phyloP scores from a whole-genome alignment of 2,888 invertebrate species.

The Conus canariensis region DNA sequence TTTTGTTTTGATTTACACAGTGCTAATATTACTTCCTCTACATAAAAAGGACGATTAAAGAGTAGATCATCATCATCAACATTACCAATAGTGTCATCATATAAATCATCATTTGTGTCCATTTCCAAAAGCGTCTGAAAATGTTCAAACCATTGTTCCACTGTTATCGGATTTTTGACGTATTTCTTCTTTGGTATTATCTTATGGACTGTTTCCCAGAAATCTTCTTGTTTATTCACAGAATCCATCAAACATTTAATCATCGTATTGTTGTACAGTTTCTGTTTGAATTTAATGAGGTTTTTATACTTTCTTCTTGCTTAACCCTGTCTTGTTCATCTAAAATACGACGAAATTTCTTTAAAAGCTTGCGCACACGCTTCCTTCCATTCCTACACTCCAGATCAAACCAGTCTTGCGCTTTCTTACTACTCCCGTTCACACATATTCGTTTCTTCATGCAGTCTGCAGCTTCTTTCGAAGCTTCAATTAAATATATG shows the following conservation, averaged over 20 bases:
- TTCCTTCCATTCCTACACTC: background rate
- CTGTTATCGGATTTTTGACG: background rate
- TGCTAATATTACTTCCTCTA: no score
- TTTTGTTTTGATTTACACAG: no score
- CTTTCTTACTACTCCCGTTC: background rate
- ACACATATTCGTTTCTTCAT: background rate
- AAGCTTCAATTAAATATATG: background rate
- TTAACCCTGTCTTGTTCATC: background rate
- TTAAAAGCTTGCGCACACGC: background rate
- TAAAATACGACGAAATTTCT: background rate
- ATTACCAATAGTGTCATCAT: no score
- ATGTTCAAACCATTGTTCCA: background rate
- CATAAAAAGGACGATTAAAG: no score
- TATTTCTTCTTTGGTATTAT: background rate
- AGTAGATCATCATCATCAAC: no score
- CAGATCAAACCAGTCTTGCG: background rate
- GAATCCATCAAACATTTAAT: background rate
- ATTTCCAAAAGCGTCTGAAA: background rate
- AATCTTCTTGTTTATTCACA: background rate
- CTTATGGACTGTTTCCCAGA: background rate
- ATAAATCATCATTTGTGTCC: background rate
- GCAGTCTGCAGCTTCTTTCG: background rate
- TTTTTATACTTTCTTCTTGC: background rate
- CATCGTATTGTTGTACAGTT: background rate
- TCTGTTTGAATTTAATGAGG: background rate